Conservation (phyloP, 1,140 invertebrate species). For the Odontomachus brunneus region DNA sequence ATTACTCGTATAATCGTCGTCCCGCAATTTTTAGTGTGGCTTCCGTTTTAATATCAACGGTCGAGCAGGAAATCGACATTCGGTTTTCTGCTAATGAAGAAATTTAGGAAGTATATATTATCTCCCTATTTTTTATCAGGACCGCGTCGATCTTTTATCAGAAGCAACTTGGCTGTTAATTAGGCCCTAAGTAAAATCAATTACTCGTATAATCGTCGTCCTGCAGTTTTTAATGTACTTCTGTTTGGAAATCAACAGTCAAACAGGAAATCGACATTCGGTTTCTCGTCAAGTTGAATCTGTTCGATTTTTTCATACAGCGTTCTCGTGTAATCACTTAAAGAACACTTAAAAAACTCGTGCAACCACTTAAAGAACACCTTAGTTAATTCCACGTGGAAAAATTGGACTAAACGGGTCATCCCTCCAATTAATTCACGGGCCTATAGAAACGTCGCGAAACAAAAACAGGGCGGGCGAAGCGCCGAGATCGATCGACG, state of each 20-base stretch:
- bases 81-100: too few species aligned
- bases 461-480: background rate
- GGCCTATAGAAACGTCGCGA: slow-evolving; percentile 25
- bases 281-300: background rate
- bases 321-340: background rate
- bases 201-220: slow-evolving; percentile 5
- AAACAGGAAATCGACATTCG: slow-evolving; percentile 2
- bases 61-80: too few species aligned
- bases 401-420: slow-evolving; percentile 75
- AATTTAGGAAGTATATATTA: too few species aligned
- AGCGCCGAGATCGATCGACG: background rate
- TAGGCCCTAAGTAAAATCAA: background rate
- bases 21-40: too few species aligned
- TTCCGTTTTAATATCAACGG: too few species aligned
- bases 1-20: too few species aligned
- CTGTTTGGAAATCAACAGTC: slow-evolving; percentile 16
- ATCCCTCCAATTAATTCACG: slow-evolving; percentile 77
- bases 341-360: too few species aligned
- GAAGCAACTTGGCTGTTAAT: background rate
- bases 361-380: background rate
- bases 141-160: background rate
- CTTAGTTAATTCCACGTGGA: slow-evolving; percentile 53
- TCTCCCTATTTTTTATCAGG: background rate
- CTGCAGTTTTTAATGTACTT: background rate
- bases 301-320: background rate